phyloP scores from a whole-genome alignment of 2,888 invertebrate genomes.

The Cetonia aurata region DNA sequence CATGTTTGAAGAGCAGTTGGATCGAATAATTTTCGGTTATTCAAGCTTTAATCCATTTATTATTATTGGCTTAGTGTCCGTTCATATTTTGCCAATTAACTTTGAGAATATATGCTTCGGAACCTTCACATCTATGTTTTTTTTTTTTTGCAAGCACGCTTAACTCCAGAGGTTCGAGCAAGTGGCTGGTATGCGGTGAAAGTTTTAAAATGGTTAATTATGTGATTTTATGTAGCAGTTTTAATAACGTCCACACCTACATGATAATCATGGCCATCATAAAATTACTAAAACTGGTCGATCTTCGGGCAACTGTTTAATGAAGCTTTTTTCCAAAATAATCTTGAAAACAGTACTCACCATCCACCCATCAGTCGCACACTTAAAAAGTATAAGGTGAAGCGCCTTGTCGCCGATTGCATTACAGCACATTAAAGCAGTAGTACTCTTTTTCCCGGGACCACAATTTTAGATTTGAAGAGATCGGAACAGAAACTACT shows the following conservation, averaged over 20 bases:
- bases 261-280: slow-evolving; percentile 55
- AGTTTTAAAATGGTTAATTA: slow-evolving; percentile 54
- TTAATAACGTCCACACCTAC: slow-evolving; percentile 49
- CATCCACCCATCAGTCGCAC: slow-evolving; percentile 59
- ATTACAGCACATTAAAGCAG: slow-evolving; percentile 52
- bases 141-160: slow-evolving; percentile 26
- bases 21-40: too few species aligned
- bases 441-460: slow-evolving; percentile 57
- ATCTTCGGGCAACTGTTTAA: slow-evolving; percentile 47
- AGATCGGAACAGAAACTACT: too few species aligned
- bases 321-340: slow-evolving; percentile 53
- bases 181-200: slow-evolving; percentile 53
- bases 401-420: slow-evolving; percentile 56
- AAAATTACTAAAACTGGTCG: slow-evolving; percentile 54
- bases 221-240: slow-evolving; percentile 50
- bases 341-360: slow-evolving; percentile 54
- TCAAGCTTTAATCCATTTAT: too few species aligned
- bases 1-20: too few species aligned
- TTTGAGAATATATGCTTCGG: slow-evolving; percentile 27
- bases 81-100: slow-evolving; percentile 34
- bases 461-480: slow-evolving; percentile 52
- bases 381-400: slow-evolving; percentile 59
- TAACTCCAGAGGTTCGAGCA: slow-evolving; percentile 55
- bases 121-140: slow-evolving; percentile 26
- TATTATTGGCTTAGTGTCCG: slow-evolving; percentile 26